These are phyloP conservation scores for Aculops lycopersici DNA, from an alignment of 1,140 invertebrate genomes.

Conservation along the genomic window DNA sequence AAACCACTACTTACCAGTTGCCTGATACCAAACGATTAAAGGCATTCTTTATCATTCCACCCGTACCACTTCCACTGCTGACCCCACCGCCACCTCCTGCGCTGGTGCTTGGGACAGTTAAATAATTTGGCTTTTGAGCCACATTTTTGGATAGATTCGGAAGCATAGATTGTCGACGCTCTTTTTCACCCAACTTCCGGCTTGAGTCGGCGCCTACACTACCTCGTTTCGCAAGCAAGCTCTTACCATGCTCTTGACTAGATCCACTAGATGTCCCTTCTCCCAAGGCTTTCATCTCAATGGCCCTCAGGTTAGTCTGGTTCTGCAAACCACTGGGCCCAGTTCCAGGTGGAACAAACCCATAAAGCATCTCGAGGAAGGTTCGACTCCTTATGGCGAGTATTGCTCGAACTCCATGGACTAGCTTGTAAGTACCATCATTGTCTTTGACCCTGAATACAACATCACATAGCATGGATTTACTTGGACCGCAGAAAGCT, in stretches of 20 bases:
- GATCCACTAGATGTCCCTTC: background rate
- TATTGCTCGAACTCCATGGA: constrained; percentile 61
- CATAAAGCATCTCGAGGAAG: constrained; percentile 75
- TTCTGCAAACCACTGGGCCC: background rate
- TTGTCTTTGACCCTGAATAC: constrained; percentile 34
- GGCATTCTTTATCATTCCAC: background rate
- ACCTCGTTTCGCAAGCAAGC: background rate
- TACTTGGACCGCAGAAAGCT: constrained; percentile 38
- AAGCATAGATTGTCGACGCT: background rate
- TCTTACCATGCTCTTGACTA: background rate
- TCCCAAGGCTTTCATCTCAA: background rate
- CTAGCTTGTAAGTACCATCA: constrained; percentile 15
- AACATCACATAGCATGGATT: constrained; percentile 45
- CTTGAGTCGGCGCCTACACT: background rate
- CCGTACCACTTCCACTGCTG: too few relatives aligned
- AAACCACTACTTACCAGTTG: background rate
- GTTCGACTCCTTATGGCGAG: constrained; percentile 51
- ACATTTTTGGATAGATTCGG: background rate
- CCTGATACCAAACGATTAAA: background rate
- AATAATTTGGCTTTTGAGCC: background rate
- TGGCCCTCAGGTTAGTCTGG: background rate
- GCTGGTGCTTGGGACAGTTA: background rate
- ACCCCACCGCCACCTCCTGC: too few relatives aligned
- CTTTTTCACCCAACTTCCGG: background rate
- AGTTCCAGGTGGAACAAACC: constrained; percentile 29